Conservation (phyloP, 1,140 invertebrate genomes). For the Rhizoglyphus robini region DNA sequence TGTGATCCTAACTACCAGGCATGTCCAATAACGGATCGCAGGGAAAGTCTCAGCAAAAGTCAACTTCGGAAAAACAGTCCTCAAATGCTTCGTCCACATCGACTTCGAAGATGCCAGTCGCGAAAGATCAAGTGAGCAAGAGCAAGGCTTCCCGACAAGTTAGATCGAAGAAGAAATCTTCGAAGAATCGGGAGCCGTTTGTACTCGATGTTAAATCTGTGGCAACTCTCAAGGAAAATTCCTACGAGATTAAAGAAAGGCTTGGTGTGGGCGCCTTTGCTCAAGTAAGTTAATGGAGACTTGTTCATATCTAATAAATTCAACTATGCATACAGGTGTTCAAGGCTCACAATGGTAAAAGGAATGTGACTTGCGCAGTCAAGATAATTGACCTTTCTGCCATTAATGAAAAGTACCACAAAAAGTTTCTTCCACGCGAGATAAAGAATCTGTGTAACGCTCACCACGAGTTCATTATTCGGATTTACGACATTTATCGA, state of each 20-base stretch:
- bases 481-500: constrained; percentile 22
- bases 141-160: too few species aligned
- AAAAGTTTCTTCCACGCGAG: constrained; percentile 23
- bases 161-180: too few species aligned
- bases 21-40: too few species aligned
- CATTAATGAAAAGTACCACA: constrained; percentile 14
- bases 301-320: neutral
- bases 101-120: too few species aligned
- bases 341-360: neutral
- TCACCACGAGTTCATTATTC: constrained; percentile 18
- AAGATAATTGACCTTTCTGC: constrained; percentile 19
- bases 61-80: too few species aligned
- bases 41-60: too few species aligned
- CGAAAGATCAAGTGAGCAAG: too few species aligned
- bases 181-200: too few species aligned
- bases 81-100: too few species aligned
- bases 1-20: too few species aligned
- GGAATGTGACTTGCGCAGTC: constrained; percentile 16
- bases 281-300: neutral
- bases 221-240: neutral
- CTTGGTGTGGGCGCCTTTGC: neutral
- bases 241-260: neutral
- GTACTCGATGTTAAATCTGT: too few species aligned
- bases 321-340: neutral
- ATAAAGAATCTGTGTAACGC: constrained; percentile 15